Conservation (phyloP, 2,888 invertebrate genomes). For the Luffia ferchaultella region DNA sequence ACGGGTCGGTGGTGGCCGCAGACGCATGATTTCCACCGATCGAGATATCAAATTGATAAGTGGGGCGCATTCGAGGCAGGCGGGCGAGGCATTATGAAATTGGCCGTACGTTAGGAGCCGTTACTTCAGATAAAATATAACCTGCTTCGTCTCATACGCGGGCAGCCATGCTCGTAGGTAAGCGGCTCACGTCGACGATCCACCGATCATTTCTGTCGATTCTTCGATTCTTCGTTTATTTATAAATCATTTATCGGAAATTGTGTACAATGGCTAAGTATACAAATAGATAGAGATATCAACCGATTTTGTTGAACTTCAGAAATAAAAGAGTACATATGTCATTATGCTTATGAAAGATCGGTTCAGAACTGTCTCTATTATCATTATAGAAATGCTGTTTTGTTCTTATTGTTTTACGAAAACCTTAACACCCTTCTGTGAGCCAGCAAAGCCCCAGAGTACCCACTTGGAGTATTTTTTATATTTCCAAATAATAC, state of each 20-base stretch:
- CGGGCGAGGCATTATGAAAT: slow-evolving; percentile 62
- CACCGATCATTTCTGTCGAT: slow-evolving; percentile 8
- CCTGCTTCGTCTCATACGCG: slow-evolving; percentile 56
- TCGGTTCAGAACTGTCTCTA: too few relatives aligned
- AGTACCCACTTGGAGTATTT: too few relatives aligned
- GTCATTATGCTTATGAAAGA: too few relatives aligned
- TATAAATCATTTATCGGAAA: neutral
- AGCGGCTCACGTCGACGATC: slow-evolving; percentile 35
- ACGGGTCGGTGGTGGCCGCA: neutral
- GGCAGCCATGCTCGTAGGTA: slow-evolving; percentile 24
- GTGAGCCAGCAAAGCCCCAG: too few relatives aligned
- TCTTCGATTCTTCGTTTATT: neutral
- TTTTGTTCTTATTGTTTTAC: too few relatives aligned
- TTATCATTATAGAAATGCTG: too few relatives aligned
- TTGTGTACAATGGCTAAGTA: too few relatives aligned
- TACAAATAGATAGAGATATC: too few relatives aligned
- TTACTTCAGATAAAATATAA: slow-evolving; percentile 65
- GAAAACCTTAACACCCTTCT: too few relatives aligned
- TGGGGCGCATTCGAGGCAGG: slow-evolving; percentile 54
- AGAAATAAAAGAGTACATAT: too few relatives aligned
- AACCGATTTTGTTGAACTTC: too few relatives aligned
- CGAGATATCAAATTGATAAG: slow-evolving; percentile 66
- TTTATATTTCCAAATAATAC: too few relatives aligned
- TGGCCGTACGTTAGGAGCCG: slow-evolving; percentile 64
- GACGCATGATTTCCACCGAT: slow-evolving; percentile 50